Evolutionary conservation across 2,113 vertebrate species (phyloP), one percentile per base, ranked within the genome.

Genomic region (Perognathus longimembris): DNA sequence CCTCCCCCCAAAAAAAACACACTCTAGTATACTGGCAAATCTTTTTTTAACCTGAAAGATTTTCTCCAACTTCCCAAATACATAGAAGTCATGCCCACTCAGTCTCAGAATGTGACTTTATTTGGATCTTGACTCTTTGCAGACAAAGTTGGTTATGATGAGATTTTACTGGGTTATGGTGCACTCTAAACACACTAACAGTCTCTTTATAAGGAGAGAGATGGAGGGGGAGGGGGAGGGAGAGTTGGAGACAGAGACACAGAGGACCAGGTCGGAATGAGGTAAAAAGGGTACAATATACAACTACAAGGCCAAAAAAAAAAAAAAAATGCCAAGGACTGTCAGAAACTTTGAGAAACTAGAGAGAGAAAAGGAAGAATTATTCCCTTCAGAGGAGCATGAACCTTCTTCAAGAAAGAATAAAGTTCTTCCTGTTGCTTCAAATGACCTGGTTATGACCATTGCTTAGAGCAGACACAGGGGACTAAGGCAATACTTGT

Each of bases 361-460:
- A 34, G 24, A 26, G 38, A 45, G 21, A 38, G 15, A 61, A 5
- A 40, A 26, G 57, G 24, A n/a, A 38, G 63, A 5, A 15, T 5
- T 69, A n/a, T 66, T 93, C 69, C 40, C n/a, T n/a, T 50, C 21
- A 10, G 22, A 75, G 54, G 38, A 71, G 11, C 9, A 21, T 3
- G 24, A 32, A 57, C 40, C 50, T 57, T 28, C 15, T 64, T 57
- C 14, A 66, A 57, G 45, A 81, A 24, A 76, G 30, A 83, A 45
- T 79, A 79, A 38, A 73, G 54, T 71, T 80, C 36, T 54, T 54
- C 50, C 12, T 77, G 26, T 79, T 94, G n/a, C 15, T 89, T 73
- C 86, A 66, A 61, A 79, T 18, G n/a, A 71, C 38, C 64, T 36
- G 36, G 12, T 50, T 64, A 30, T 83, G 45, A 32, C 42, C 38